A percentile compares a stretch with the other conserved stretches of the same genome.
phyloP scores from a whole-genome alignment of 2,113 vertebrate species.

The Murina feae region DNA sequence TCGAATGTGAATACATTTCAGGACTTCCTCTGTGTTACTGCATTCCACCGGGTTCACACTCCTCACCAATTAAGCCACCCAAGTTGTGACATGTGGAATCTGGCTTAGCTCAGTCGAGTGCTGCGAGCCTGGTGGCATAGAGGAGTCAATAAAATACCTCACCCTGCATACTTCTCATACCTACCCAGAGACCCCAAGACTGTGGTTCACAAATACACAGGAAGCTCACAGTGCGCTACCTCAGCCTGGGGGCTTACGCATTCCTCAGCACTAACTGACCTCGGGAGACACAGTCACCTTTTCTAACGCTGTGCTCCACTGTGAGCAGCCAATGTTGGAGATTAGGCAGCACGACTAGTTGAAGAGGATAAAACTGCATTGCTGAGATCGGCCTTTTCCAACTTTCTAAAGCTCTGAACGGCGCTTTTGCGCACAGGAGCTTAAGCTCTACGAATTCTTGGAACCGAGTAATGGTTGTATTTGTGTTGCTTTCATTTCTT shows the following conservation, averaged over 20 bases:
- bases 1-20: background rate
- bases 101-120: background rate
- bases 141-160: background rate
- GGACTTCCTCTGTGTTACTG: background rate
- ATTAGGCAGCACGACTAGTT: background rate
- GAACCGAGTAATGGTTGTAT: background rate
- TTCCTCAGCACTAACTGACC: slow-evolving; percentile 1
- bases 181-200: slow-evolving; percentile 5
- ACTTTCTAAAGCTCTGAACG: background rate
- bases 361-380: background rate
- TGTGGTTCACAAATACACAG: slow-evolving; percentile 29
- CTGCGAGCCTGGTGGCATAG: background rate
- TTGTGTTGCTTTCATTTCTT: slow-evolving; percentile 16
- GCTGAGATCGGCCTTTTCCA: background rate
- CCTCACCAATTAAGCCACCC: slow-evolving; percentile 39
- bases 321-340: background rate
- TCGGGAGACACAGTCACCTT: background rate
- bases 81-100: slow-evolving; percentile 22
- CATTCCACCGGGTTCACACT: slow-evolving; percentile 18
- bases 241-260: background rate
- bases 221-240: background rate
- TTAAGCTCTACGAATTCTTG: slow-evolving; percentile 4
- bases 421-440: background rate
- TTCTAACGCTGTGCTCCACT: background rate
- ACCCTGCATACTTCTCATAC: slow-evolving; percentile 43